Conservation (phyloP, 2,797 vertebrate genomes). For the Austrolebias charrua region DNA sequence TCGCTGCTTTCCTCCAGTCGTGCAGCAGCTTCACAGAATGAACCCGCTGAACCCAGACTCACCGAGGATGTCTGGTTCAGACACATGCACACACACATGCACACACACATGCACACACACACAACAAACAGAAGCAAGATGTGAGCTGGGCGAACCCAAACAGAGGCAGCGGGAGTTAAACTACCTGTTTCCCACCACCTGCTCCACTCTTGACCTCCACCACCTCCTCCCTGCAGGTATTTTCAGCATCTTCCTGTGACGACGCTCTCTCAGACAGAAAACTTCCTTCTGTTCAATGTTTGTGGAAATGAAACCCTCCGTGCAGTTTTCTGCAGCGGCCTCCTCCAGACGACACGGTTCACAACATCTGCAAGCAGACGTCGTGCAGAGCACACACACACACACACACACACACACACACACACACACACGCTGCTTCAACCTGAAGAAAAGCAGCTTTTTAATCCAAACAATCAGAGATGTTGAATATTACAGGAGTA, state of each 20-base stretch:
- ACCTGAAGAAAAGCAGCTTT: no score
- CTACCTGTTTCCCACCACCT: constrained; percentile 37
- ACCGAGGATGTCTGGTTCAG: background rate
- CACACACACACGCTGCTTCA: no score
- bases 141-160: constrained; percentile 17
- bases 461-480: no score
- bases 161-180: constrained; percentile 3
- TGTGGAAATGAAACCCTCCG: no score
- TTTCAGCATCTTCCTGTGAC: constrained; percentile 2
- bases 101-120: background rate
- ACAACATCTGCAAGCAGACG: no score
- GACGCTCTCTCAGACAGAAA: background rate
- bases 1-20: background rate
- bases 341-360: no score
- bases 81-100: no score
- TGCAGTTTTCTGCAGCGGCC: no score
- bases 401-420: no score
- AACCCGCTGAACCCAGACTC: constrained; percentile 1
- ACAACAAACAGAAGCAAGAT: constrained; percentile 33
- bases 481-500: no score
- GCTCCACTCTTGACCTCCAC: background rate
- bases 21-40: background rate
- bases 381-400: no score
- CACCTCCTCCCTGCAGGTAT: background rate
- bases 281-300: background rate